Percentiles rank a stretch among this genome's conserved stretches.
phyloP scores from a whole-genome alignment of 2,113 vertebrate genomes.

The Neotragus pygmaeus region DNA sequence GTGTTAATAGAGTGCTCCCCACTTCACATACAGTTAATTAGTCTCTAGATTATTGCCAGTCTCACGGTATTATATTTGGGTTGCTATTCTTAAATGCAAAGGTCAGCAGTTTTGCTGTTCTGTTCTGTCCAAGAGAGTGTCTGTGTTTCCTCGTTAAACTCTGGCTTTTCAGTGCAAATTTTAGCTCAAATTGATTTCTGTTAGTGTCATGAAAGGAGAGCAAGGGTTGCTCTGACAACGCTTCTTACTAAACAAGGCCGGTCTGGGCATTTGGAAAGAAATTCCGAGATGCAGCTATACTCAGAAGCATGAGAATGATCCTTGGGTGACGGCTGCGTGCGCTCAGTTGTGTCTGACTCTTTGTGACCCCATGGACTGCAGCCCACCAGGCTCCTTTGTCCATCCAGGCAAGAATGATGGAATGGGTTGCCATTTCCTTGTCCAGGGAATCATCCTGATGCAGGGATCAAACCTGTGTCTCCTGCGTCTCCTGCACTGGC shows the following conservation, averaged over 20 bases:
- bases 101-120: conserved; percentile 65
- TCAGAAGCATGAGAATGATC: neutral
- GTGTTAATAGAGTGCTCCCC: neutral
- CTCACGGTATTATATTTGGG: conserved; percentile 11
- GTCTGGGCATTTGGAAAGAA: neutral
- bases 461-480: neutral
- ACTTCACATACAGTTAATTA: conserved; percentile 54
- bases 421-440: neutral
- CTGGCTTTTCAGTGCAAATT: conserved; percentile 41
- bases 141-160: conserved; percentile 1
- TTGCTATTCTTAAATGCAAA: conserved; percentile 52
- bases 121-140: neutral
- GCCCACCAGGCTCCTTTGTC: neutral
- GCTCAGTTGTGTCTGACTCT: neutral
- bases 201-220: neutral
- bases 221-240: neutral
- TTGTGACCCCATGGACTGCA: neutral
- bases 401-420: neutral
- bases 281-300: neutral
- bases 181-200: neutral
- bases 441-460: rapidly evolving
- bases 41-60: conserved; percentile 59
- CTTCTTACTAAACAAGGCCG: neutral
- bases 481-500: neutral
- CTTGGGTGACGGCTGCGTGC: neutral